Percentiles rank a stretch among this genome's conserved stretches.
Evolutionary conservation across 2,888 invertebrate genomes (phyloP).

Genomic region (Amblyjoppa proteus): DNA sequence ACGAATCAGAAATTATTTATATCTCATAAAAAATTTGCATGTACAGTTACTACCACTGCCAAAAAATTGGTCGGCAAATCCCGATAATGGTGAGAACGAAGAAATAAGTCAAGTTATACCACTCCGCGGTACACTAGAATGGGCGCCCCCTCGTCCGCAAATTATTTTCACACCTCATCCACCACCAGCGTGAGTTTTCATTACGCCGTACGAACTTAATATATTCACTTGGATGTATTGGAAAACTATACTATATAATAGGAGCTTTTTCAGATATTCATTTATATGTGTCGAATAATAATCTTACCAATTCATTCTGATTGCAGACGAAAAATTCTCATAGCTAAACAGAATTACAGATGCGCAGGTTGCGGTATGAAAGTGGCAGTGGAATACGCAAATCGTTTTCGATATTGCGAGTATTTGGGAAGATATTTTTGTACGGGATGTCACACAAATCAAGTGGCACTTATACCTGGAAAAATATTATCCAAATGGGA

Average conservation of each 20-base stretch:
- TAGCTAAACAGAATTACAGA: slow-evolving; percentile 91
- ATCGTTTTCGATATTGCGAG: slow-evolving; percentile 92
- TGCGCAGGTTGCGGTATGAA: slow-evolving; percentile 95
- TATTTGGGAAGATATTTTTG: slow-evolving; percentile 95
- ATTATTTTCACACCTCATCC: slow-evolving; percentile 93
- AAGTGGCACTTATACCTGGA: slow-evolving; percentile 90
- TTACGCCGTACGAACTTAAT: background rate
- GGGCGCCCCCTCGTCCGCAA: slow-evolving; percentile 94
- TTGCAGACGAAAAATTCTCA: slow-evolving; percentile 87
- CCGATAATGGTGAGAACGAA: slow-evolving; percentile 87
- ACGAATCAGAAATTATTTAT: background rate
- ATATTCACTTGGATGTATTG: background rate
- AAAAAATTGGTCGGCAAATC: slow-evolving; percentile 89
- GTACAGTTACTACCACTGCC: slow-evolving; percentile 89
- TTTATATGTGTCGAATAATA: background rate
- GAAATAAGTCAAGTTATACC: slow-evolving; percentile 84
- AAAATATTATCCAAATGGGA: slow-evolving; percentile 89
- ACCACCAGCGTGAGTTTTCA: slow-evolving; percentile 87
- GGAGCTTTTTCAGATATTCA: background rate
- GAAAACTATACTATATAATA: background rate
- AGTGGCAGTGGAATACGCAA: slow-evolving; percentile 90
- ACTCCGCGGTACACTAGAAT: slow-evolving; percentile 91
- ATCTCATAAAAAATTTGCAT: slow-evolving; percentile 35
- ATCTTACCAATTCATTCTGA: slow-evolving; percentile 64
- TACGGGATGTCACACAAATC: slow-evolving; percentile 93